Base-by-base conservation (phyloP, 2,113 vertebrate genomes). In the Hassar affinis region DNA sequence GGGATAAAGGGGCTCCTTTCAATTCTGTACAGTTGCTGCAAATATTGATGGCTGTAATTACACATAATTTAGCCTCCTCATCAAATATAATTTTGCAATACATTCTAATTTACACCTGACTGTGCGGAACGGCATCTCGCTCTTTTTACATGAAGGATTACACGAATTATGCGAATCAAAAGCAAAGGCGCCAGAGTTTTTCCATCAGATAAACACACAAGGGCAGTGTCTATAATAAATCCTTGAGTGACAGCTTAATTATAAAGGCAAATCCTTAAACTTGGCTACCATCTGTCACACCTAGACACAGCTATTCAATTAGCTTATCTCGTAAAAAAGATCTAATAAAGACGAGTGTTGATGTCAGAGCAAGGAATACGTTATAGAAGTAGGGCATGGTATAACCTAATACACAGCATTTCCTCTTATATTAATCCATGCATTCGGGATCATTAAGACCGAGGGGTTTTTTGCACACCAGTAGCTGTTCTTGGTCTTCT, bases 401-500 rank as follows among this genome's bases (percentile, higher is more conserved):
- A 25, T 12, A 45, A 14, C 66, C 22, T 10, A 47, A 47, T 47
- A 47, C 47, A 10, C 9, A 47, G 47, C 7, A 25, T 59, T 66
- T 35, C 62, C 62, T 18, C 35, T 22, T 42, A 49, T 27, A n/a
- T 49, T n/a, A 17, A 10, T 75, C 47, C 1, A 27, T 20, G 17
- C 4, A 30, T 17, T 52, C 7, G 1, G 14, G 30, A 47, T 71
- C 1, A 5, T 45, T 47, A 6, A 45, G 10, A 10, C 6, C 7
- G n/a, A 51, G 47, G 1, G 11, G 10, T 4, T 6, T 69, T 18
- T 45, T 77, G 59, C 96, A 95, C 90, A 99, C 98, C 98, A 99
- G 85, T 99, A 99, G 93, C 98, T 99, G 91, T 99, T 99, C 92
- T 99, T 99, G 85, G 97, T 99, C 91, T 99, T 99, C 90, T 98